Evolutionary conservation across 2,888 invertebrate genomes (phyloP), one percentile per base, ranked within the genome.

Genomic region (Onthophagus sagittarius): DNA sequence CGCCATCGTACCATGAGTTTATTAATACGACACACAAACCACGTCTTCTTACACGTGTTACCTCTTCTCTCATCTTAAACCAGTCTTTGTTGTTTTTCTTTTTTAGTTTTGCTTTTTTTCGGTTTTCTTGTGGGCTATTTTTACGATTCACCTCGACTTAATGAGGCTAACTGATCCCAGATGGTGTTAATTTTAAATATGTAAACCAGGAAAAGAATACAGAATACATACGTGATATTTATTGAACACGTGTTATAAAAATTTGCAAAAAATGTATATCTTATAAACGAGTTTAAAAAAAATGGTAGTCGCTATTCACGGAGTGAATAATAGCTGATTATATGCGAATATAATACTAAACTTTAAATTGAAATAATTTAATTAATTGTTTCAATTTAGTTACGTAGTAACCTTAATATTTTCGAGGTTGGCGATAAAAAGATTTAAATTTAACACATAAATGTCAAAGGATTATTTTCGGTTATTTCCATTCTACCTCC

Each of bases 1-100:
- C 32, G 31, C 15, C 67, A 23, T 23, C 23, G 32, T 67, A n/a
- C 67, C 32, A 23, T 23, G n/a, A 23, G 67, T 67, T 67, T 67
- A 67, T 67, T 67, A 67, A 67, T 67, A 67, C 14, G 23, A 67
- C 67, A 9, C 31, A 67, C 31, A n/a, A 64, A 31, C 15, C n/a
- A 9, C 67, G 23, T 23, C 15, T 67, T 67, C 6, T n/a, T 15
- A 31, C 67, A 5, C 31, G 15, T n/a, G 31, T 67, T 32, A 67
- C 32, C 31, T 13, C 39, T 53, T 53, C 39, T 53, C 11, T 53
- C 23, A 23, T 53, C 39, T 9, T 53, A 53, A 53, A 53, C 39
- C 39, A 5, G 15, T 67, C 15, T 23, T 31, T 23, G 23, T 67
- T 67, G 23, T 67, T 53, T 53, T 53, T 9, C 11, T 53, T 7